A percentile compares a stretch with the other conserved stretches of the same genome.
These are phyloP conservation scores for Aepyceros melampus DNA, from an alignment of 2,113 vertebrate species.

Conservation along the genomic window DNA sequence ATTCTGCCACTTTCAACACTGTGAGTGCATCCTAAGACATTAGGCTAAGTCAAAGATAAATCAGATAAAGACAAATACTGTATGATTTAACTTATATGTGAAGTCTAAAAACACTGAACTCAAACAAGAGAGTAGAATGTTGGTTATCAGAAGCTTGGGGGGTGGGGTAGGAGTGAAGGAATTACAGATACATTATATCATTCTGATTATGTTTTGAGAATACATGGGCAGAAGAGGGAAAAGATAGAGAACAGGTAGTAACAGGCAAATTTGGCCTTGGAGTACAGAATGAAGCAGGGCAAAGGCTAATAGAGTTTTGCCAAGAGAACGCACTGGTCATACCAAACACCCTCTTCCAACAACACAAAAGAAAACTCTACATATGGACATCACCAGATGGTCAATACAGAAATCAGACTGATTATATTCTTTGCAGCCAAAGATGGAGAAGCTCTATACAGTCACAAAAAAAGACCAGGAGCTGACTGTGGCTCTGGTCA, in stretches of 20 bases:
- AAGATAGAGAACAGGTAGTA: neutral
- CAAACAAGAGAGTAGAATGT: neutral
- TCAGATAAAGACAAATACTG: neutral
- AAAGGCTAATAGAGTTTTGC: neutral
- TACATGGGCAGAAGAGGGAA: neutral
- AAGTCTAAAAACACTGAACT: neutral
- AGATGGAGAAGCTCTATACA: neutral
- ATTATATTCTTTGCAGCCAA: neutral
- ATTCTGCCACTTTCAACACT: neutral
- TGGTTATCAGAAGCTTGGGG: too few species aligned
- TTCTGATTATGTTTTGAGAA: neutral
- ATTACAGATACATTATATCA: neutral
- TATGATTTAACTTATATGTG: neutral
- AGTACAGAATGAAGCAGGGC: neutral
- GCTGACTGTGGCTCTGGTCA: neutral
- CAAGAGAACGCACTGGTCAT: neutral
- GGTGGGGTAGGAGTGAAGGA: neutral
- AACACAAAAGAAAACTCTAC: neutral
- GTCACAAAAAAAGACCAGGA: neutral
- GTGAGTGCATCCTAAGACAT: neutral
- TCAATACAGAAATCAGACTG: neutral
- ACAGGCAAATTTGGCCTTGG: neutral
- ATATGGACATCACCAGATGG: neutral
- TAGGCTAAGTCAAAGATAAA: neutral
- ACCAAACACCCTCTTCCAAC: neutral